phyloP scores from a whole-genome alignment of 2,113 vertebrate species.

The Arvicanthis niloticus region DNA sequence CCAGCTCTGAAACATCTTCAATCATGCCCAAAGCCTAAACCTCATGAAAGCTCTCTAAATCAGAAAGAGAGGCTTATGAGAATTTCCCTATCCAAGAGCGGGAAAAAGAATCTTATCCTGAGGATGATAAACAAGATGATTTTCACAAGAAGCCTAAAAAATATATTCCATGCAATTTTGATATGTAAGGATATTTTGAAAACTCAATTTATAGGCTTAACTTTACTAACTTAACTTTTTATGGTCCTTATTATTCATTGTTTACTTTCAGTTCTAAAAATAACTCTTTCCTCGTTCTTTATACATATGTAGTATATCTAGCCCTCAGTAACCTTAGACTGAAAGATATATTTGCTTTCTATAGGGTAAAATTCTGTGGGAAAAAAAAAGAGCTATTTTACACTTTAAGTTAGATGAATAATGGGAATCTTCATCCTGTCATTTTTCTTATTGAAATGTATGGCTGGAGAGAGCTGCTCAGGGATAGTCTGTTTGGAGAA shows the following conservation, averaged over 20 bases:
- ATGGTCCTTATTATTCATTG: slow-evolving; percentile 42
- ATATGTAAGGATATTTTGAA: slow-evolving; percentile 74
- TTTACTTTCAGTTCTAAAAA: slow-evolving; percentile 15
- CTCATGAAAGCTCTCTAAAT: slow-evolving; percentile 73
- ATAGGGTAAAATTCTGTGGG: not conserved
- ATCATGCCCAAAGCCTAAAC: slow-evolving; percentile 68
- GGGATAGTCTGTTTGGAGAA: slow-evolving; percentile 41
- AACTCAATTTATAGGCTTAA: slow-evolving; percentile 57
- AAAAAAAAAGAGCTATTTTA: slow-evolving; percentile 54
- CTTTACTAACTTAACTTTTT: slow-evolving; percentile 56
- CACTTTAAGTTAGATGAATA: slow-evolving; percentile 53
- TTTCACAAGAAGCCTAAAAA: slow-evolving; percentile 58
- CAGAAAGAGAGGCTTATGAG: slow-evolving; percentile 61
- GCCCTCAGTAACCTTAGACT: slow-evolving; percentile 35
- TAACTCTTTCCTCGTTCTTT: slow-evolving; percentile 25
- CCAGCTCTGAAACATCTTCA: slow-evolving; percentile 55
- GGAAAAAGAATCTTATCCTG: slow-evolving; percentile 44
- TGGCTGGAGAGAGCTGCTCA: slow-evolving; percentile 18
- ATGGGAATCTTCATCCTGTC: slow-evolving; percentile 51
- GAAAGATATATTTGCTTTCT: slow-evolving; percentile 46
- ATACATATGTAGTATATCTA: not conserved
- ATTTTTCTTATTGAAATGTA: slow-evolving; percentile 55
- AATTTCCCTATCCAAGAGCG: slow-evolving; percentile 11
- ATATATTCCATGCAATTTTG: slow-evolving; percentile 61
- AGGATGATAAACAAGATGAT: slow-evolving; percentile 72